phyloP scores from a whole-genome alignment of 2,797 vertebrate species.

The Pangasius mekongensis region DNA sequence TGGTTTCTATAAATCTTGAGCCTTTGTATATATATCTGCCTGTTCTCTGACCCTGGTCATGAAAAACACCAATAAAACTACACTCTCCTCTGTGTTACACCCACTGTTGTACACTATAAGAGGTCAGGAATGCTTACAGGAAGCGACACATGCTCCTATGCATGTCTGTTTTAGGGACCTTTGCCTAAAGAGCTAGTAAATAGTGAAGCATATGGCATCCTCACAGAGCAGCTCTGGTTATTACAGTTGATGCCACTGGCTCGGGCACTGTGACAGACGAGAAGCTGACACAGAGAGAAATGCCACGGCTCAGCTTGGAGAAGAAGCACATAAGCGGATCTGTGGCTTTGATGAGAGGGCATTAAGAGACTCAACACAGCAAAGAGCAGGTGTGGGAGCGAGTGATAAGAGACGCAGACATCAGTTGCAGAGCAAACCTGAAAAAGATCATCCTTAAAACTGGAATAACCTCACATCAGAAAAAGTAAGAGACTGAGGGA shows the following conservation, averaged over 20 bases:
- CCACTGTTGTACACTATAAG: neutral
- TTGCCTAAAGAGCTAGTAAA: conserved; percentile 15
- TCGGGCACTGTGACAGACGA: neutral
- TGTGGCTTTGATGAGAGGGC: conserved; percentile 74
- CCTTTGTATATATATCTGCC: neutral
- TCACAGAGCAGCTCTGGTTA: conserved; percentile 23
- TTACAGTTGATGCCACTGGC: conserved; percentile 22
- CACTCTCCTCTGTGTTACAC: neutral
- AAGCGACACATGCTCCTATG: neutral
- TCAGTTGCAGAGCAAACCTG: conserved; percentile 60
- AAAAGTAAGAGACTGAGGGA: conserved; percentile 24
- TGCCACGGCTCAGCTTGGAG: conserved; percentile 66
- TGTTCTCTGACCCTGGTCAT: neutral
- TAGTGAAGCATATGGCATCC: conserved; percentile 27
- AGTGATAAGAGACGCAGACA: conserved; percentile 74
- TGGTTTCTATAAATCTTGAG: neutral
- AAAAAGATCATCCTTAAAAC: conserved; percentile 57
- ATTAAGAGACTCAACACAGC: conserved; percentile 76
- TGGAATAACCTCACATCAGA: conserved; percentile 52
- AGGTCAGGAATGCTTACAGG: neutral
- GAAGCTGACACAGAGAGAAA: conserved; percentile 56
- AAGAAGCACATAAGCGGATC: conserved; percentile 54
- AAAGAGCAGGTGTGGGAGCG: conserved; percentile 81
- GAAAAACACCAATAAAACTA: conserved; percentile 3
- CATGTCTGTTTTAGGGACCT: neutral